Base-by-base conservation (phyloP, 2,113 vertebrate species). In the Caranx melampygus region DNA sequence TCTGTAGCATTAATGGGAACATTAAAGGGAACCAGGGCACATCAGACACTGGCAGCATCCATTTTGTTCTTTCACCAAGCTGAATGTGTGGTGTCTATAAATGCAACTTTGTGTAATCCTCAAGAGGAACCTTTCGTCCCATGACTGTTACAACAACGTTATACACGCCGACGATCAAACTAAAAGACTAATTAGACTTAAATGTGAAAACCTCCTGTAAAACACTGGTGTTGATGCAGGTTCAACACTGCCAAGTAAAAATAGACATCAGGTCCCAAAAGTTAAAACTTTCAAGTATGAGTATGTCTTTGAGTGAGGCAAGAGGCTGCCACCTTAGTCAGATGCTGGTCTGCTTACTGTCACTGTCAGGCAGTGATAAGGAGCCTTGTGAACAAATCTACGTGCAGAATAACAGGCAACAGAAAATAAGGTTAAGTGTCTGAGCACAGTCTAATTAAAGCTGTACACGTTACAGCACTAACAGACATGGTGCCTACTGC, bases 1-100 rank as follows among this genome's bases (percentile, higher is more conserved):
- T 80, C 61, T 8, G 15, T 72, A 57, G 57, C 57, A 75, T 67
- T 83, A 72, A 82, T 80, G 37, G 74, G 52, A 78, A 84, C 57
- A 75, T 67, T 84, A 72, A 82, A 78, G 37, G 74, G 52, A 78
- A 84, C 58, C 55, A 66, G 69, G 55, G 45, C 85, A 72, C 63
- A 78, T 78, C 68, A 44, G 72, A 63, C 60, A 42, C 35, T 76
- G 49, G 57, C 63, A 70, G 57, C 71, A 55, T 74, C 45, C 35
- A 79, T 87, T 88, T 86, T 66, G 51, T 82, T 82, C 61, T 83
- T 86, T 78, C 73, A 45, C 63, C 35, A 75, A 55, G 47, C 3
- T 11, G 40, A 64, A 44, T 44, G 44, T 16, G 13, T 37, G 5
- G 18, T 5, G 33, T 68, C 52, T 37, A 21, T 14, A 64, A 1